Base-by-base conservation (phyloP, 2,113 vertebrate species). In the Psephotus haematonotus region DNA sequence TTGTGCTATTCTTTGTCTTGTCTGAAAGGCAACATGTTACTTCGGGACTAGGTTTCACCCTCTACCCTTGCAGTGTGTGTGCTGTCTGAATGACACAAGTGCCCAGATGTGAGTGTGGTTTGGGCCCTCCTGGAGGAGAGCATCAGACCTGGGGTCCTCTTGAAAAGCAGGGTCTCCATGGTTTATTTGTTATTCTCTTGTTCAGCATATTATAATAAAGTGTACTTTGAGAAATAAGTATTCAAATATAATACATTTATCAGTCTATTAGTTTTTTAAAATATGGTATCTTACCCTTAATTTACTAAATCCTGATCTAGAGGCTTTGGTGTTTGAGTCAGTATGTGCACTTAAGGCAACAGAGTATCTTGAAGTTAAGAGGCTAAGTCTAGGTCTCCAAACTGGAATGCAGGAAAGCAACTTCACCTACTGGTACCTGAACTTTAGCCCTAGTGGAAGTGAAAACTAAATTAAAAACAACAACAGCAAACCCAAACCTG, bases 151-250 rank as follows among this genome's bases (percentile, higher is more conserved):
- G 53, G 22, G 39, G 19, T 33, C n/a, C 12, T 17, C 43, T 53
- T 2, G 0, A 22, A 28, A 44, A 76, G 4, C 49, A 46, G 18
- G 2, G 76, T 60, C 74, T 44, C 24, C 6, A 0, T 31, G 29
- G 14, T 23, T 41, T 39, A 7, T 25, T 44, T 44, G 0, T 64
- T 46, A 12, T 24, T 67, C 63, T 18, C 15, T 57, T 43, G 11
- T 12, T 82, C 76, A 70, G 33, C 25, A 6, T 59, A 13, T 13
- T 50, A 29, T 6, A 55, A 25, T 33, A 39, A 47, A 74, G 63
- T 43, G 39, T 88, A 65, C 43, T 50, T 83, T 27, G 37, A 75
- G 39, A 78, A 92, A 75, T 39, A n/a, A 68, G 41, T 35, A 22
- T 29, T 65, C 10, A 43, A 67, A 52, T 63, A 4, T 27, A 67